These are phyloP conservation scores for Hippopotamus amphibius DNA, from an alignment of 2,113 vertebrate genomes.

Conservation along the genomic window DNA sequence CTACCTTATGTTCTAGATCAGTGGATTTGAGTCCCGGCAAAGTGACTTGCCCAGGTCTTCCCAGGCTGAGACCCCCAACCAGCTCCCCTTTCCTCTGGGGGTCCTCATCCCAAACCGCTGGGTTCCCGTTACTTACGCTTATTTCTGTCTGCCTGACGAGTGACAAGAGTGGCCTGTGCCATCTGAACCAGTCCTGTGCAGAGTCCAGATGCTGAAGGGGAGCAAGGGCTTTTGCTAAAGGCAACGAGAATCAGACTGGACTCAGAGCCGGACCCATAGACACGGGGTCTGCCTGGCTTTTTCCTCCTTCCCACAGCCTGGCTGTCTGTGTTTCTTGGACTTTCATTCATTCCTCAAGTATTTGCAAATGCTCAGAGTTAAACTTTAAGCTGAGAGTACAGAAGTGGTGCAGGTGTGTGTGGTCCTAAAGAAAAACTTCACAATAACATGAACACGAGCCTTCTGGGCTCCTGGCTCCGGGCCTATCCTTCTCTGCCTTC, in stretches of 20 bases:
- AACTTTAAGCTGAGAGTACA: not conserved
- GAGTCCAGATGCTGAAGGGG: not conserved
- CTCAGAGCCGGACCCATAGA: not conserved
- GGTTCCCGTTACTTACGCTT: not conserved
- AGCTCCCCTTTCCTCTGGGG: not conserved
- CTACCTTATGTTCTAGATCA: not conserved
- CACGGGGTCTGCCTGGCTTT: not conserved
- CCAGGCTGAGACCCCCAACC: not conserved
- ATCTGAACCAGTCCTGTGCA: not conserved
- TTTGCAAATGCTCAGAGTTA: not conserved
- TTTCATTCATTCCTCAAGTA: not conserved
- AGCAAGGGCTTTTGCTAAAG: not conserved
- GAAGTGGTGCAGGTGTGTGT: too few relatives aligned
- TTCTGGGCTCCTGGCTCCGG: not conserved
- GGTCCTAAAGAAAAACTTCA: not conserved
- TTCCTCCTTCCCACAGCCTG: not conserved
- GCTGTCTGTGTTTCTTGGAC: not conserved
- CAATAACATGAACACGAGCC: not conserved
- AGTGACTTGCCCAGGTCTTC: too few relatives aligned
- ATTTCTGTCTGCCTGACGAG: not conserved
- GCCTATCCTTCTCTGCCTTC: not conserved
- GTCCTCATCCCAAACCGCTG: not conserved
- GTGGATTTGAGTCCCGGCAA: not conserved
- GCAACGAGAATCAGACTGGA: not conserved
- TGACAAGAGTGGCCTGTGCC: not conserved